Percentiles rank a stretch among this genome's conserved stretches.
Evolutionary conservation across 2,797 vertebrate genomes (phyloP).

Genomic region (Erpetoichthys calabaricus): DNA sequence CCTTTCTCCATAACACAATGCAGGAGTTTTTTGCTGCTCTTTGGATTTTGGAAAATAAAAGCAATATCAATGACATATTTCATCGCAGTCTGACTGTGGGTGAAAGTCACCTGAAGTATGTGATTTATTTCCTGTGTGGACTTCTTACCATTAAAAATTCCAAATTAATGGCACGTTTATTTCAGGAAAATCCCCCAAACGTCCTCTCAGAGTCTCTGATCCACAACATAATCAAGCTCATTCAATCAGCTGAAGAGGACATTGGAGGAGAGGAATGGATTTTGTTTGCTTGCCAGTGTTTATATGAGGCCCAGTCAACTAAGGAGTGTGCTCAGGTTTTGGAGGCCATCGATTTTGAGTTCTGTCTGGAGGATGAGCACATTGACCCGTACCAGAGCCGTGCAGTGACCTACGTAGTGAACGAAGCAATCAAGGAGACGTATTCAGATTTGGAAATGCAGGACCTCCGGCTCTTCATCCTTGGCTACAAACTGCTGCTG

Average conservation of each 20-base stretch:
- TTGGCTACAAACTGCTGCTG: no score
- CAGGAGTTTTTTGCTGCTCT: conserved; percentile 39
- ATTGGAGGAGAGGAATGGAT: conserved; percentile 8
- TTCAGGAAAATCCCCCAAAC: conserved; percentile 12
- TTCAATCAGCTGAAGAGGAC: conserved; percentile 1
- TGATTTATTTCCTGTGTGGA: conserved; percentile 30
- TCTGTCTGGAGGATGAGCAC: conserved; percentile 12
- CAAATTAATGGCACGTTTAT: conserved; percentile 10
- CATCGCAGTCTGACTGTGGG: conserved; percentile 22
- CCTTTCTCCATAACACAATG: conserved; percentile 35
- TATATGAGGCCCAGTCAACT: conserved; percentile 19
- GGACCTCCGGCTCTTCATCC: no score
- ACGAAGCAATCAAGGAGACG: conserved; percentile 2
- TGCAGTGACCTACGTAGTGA: conserved; percentile 18
- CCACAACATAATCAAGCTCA: conserved; percentile 11
- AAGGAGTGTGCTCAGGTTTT: conserved; percentile 16
- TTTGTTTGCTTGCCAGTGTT: conserved; percentile 19
- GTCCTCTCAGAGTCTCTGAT: conserved; percentile 9
- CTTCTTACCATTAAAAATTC: conserved; percentile 16
- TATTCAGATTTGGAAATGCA: no score
- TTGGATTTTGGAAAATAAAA: conserved; percentile 25
- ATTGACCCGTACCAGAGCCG: conserved; percentile 21
- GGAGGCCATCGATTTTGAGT: conserved; percentile 10
- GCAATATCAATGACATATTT: conserved; percentile 17
- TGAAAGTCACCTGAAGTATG: conserved; percentile 26